A percentile compares a stretch with the other conserved stretches of the same genome.
phyloP scores from a whole-genome alignment of 2,797 vertebrate species.

The Mallotus villosus region DNA sequence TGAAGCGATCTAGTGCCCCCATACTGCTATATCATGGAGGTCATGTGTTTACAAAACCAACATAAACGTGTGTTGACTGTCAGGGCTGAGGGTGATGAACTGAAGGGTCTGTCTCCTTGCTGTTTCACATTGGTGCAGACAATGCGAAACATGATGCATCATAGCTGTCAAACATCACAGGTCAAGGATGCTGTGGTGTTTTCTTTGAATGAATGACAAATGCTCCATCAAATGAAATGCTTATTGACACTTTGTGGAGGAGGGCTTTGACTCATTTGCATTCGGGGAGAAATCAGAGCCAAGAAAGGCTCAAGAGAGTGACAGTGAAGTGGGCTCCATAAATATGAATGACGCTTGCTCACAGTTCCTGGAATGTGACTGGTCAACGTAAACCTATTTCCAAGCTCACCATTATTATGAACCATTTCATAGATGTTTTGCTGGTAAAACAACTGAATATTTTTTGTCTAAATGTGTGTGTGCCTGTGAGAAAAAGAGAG shows the following conservation, averaged over 20 bases:
- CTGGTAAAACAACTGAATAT: constrained; percentile 1
- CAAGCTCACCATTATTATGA: constrained; percentile 32
- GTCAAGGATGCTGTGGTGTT: constrained; percentile 17
- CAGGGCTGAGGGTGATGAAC: constrained; percentile 46
- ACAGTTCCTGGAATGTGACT: constrained; percentile 47
- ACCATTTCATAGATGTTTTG: too few relatives aligned
- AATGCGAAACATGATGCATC: constrained; percentile 37
- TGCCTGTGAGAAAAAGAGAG: constrained; percentile 27
- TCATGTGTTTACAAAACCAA: constrained; percentile 73
- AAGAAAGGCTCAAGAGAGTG: constrained; percentile 20
- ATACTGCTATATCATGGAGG: constrained; percentile 71
- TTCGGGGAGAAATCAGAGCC: constrained; percentile 51
- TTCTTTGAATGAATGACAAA: constrained; percentile 39
- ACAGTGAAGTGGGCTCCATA: constrained; percentile 41
- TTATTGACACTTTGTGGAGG: constrained; percentile 24
- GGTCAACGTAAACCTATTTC: constrained; percentile 42
- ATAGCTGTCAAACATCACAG: constrained; percentile 29
- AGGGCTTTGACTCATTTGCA: constrained; percentile 59
- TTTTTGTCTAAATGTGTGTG: constrained; percentile 3
- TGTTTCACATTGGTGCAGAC: constrained; percentile 28
- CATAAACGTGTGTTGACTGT: constrained; percentile 55
- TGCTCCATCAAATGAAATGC: constrained; percentile 28
- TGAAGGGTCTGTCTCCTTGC: constrained; percentile 31
- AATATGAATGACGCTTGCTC: constrained; percentile 51
- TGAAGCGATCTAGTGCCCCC: constrained; percentile 74